These are phyloP conservation scores for Potamarius usumacintae DNA, from an alignment of 2,113 vertebrate genomes.

Conservation along the genomic window DNA sequence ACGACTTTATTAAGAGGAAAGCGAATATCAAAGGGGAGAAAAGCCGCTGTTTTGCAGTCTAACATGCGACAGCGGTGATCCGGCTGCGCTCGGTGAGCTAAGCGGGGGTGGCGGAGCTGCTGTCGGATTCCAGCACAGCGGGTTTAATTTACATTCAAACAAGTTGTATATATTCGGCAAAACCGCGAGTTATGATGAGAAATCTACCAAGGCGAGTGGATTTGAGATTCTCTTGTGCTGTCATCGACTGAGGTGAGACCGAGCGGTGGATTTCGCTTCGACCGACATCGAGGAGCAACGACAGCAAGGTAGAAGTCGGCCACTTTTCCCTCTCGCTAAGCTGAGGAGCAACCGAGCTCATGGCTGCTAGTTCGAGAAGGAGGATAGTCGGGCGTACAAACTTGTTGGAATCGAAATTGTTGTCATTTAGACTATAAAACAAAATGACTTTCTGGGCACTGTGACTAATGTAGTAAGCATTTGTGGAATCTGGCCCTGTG, in stretches of 20 bases:
- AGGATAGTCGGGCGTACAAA: neutral
- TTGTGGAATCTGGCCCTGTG: neutral
- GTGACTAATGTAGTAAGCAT: neutral
- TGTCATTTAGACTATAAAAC: neutral
- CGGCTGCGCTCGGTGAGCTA: conserved; percentile 10
- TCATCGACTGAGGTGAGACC: conserved; percentile 7
- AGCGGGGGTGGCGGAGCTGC: conserved; percentile 35
- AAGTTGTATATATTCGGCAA: neutral
- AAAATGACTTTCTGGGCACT: neutral
- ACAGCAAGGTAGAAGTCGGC: conserved; percentile 18
- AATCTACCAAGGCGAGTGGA: neutral
- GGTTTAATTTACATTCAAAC: neutral
- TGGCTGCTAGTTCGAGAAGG: neutral
- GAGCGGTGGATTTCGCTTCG: conserved; percentile 14
- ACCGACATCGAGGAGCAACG: conserved; percentile 1
- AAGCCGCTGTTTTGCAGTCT: neutral
- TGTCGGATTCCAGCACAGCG: neutral
- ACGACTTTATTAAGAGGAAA: neutral
- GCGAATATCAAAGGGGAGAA: no score
- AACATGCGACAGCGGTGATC: neutral
- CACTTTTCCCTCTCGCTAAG: neutral
- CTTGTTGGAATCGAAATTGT: neutral
- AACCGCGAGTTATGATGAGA: neutral
- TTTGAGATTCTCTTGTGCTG: neutral
- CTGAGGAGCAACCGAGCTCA: neutral